phyloP scores from a whole-genome alignment of 1,140 invertebrate genomes.

The Oscheius sp. region DNA sequence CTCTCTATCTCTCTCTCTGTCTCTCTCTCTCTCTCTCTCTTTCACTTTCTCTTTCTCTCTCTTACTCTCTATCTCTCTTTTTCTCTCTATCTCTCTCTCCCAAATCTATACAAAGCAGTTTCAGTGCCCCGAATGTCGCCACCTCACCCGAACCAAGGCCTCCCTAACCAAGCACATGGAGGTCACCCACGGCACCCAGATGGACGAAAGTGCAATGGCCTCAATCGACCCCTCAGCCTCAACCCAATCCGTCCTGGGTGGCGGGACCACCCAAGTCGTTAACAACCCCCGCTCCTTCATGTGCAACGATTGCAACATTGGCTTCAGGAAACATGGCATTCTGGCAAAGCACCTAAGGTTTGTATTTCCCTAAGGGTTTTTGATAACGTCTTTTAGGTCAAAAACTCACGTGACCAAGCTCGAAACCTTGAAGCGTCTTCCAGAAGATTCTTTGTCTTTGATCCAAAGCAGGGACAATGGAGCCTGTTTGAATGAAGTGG shows the following conservation, averaged over 20 bases:
- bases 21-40: no score
- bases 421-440: slow-evolving; percentile 86
- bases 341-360: slow-evolving; percentile 84
- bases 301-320: slow-evolving; percentile 89
- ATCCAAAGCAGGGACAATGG: slow-evolving; percentile 71
- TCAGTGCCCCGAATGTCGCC: slow-evolving; percentile 47
- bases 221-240: slow-evolving; percentile 15
- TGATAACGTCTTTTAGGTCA: slow-evolving; percentile 64
- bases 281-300: slow-evolving; percentile 40
- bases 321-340: slow-evolving; percentile 91
- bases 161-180: slow-evolving; percentile 49
- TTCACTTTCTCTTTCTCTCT: no score
- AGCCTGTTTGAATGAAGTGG: slow-evolving; percentile 40
- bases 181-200: slow-evolving; percentile 10
- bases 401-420: slow-evolving; percentile 95
- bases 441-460: slow-evolving; percentile 87
- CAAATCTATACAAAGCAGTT: slow-evolving; percentile 15
- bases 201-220: slow-evolving; percentile 22
- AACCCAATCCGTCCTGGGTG: slow-evolving; percentile 25
- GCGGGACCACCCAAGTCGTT: neutral
- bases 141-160: slow-evolving; percentile 34
- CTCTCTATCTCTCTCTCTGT: no score
- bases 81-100: no score
- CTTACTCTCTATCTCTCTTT: no score
- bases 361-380: neutral